phyloP scores from a whole-genome alignment of 2,888 invertebrate species.

The Acanthosoma haemorrhoidale region DNA sequence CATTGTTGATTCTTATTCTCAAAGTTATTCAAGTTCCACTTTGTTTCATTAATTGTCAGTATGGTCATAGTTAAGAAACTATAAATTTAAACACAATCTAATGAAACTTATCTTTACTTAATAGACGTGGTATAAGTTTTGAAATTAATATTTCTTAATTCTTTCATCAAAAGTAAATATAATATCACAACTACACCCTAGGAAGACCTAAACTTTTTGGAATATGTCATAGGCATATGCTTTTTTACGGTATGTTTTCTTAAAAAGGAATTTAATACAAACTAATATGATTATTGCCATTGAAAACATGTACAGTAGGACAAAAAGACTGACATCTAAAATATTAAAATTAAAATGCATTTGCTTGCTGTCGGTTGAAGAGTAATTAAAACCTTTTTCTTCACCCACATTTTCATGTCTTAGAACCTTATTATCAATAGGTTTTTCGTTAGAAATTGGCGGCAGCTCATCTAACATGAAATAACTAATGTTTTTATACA shows the following conservation, averaged over 20 bases:
- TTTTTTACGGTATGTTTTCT: constrained; percentile 66
- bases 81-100: no score
- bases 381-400: constrained; percentile 24
- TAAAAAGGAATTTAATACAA: constrained; percentile 67
- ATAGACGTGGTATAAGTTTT: no score
- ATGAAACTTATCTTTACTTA: no score
- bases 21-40: no score
- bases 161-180: neutral
- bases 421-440: constrained; percentile 2
- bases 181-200: neutral
- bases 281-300: constrained; percentile 68
- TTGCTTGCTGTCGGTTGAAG: neutral
- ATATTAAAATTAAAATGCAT: constrained; percentile 51
- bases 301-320: constrained; percentile 68
- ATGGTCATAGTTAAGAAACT: no score
- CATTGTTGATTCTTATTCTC: no score
- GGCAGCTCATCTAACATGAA: constrained; percentile 9
- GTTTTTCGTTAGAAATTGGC: neutral
- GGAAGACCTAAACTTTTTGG: constrained; percentile 58
- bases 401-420: constrained; percentile 15
- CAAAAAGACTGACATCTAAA: constrained; percentile 69
- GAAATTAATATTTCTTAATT: no score
- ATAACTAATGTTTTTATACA: constrained; percentile 48
- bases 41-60: no score
- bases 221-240: constrained; percentile 62